A percentile compares a stretch with the other conserved stretches of the same genome.
phyloP scores from a whole-genome alignment of 2,888 invertebrate species.

The Rhogogaster chlorosoma region DNA sequence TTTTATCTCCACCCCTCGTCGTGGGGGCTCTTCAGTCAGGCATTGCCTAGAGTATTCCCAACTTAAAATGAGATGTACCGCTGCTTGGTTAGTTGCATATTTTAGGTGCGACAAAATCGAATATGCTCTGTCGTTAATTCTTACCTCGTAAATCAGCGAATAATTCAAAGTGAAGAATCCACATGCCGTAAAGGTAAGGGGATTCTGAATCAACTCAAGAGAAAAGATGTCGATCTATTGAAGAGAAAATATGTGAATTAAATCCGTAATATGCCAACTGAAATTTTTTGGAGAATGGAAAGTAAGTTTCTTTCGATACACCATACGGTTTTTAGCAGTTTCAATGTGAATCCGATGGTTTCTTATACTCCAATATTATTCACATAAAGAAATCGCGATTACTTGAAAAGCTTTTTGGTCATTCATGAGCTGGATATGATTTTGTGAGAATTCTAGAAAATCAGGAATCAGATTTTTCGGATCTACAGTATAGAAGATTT shows the following conservation, averaged over 20 bases:
- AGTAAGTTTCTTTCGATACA: not conserved
- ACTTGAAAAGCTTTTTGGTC: not conserved
- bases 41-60: no score
- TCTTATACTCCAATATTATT: not conserved
- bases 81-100: no score
- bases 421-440: not conserved
- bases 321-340: not conserved
- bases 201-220: constrained; percentile 67
- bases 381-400: not conserved
- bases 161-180: constrained; percentile 66
- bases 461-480: not conserved
- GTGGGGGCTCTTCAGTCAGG: no score
- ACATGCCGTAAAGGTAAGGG: constrained; percentile 65
- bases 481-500: not conserved
- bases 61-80: no score
- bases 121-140: not conserved
- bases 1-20: no score
- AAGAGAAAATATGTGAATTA: not conserved
- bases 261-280: not conserved
- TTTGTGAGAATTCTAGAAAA: not conserved
- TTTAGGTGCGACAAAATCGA: not conserved
- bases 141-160: not conserved
- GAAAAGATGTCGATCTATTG: constrained; percentile 67
- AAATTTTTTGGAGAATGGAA: not conserved
- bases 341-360: not conserved